These are phyloP conservation scores for Forbesichthys agassizii DNA, from an alignment of 2,113 vertebrate species.

Conservation along the genomic window DNA sequence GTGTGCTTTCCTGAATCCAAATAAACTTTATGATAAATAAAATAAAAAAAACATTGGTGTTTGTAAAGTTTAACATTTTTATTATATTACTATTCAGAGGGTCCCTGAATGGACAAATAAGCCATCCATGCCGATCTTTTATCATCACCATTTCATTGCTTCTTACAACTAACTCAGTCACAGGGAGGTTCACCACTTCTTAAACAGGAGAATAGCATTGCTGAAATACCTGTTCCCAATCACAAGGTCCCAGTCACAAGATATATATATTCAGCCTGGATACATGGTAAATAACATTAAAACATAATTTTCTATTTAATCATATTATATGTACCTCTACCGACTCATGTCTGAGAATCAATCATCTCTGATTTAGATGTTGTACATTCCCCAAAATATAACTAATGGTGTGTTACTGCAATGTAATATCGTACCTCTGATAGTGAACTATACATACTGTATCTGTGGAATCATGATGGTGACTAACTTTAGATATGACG, in stretches of 20 bases:
- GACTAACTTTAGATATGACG: too few species aligned
- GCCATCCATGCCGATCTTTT: constrained; percentile 3
- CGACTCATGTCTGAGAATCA: too few species aligned
- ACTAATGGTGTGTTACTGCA: not conserved
- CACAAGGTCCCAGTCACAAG: not conserved
- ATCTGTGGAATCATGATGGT: too few species aligned
- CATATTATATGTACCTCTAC: not conserved
- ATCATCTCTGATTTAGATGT: not conserved
- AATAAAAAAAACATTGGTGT: constrained; percentile 5
- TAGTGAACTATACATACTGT: too few species aligned
- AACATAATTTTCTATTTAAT: not conserved
- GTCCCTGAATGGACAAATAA: constrained; percentile 12
- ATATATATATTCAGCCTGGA: not conserved
- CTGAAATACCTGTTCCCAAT: not conserved
- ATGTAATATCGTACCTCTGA: too few species aligned
- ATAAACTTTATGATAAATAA: not conserved
- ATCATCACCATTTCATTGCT: constrained; percentile 4
- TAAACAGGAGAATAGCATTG: not conserved
- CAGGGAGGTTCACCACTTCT: not conserved
- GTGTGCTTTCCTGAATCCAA: constrained; percentile 26
- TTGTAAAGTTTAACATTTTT: constrained; percentile 10
- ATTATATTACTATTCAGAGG: not conserved
- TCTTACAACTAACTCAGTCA: constrained; percentile 1
- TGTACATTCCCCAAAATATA: not conserved
- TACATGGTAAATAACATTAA: not conserved